phyloP scores from a whole-genome alignment of 2,113 vertebrate species.

The Taxidea taxus region DNA sequence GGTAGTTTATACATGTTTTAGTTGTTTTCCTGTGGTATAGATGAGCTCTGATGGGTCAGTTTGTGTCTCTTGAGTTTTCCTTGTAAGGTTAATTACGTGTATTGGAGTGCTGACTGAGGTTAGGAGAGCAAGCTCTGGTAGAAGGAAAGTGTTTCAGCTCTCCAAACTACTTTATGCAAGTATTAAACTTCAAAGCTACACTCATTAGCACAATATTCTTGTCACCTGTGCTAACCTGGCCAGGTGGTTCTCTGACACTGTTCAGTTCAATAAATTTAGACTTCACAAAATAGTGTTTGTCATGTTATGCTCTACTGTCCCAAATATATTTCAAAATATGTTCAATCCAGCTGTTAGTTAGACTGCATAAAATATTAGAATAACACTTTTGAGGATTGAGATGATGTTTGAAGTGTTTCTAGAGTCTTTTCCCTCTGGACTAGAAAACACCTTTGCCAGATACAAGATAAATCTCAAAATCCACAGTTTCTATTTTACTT shows the following conservation, averaged over 20 bases:
- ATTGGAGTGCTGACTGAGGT: background rate
- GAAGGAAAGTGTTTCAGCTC: background rate
- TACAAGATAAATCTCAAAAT: slow-evolving; percentile 35
- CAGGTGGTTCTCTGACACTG: slow-evolving; percentile 58
- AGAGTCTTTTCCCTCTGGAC: slow-evolving; percentile 12
- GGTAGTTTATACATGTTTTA: background rate
- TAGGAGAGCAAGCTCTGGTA: background rate
- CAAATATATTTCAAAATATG: slow-evolving; percentile 52
- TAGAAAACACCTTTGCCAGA: slow-evolving; percentile 27
- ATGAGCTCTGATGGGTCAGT: slow-evolving; percentile 15
- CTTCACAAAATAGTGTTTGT: slow-evolving; percentile 40
- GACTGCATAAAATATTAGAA: slow-evolving; percentile 46
- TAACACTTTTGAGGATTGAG: slow-evolving; percentile 24
- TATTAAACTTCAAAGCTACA: slow-evolving; percentile 31
- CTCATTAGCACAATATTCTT: slow-evolving; percentile 42
- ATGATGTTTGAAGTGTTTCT: slow-evolving; percentile 50
- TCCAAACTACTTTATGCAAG: background rate
- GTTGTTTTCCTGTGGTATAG: background rate
- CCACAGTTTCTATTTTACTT: slow-evolving; percentile 15
- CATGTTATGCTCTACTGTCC: slow-evolving; percentile 1
- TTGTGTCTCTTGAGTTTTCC: slow-evolving; percentile 17
- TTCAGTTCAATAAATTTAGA: slow-evolving; percentile 50
- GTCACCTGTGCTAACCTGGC: slow-evolving; percentile 54
- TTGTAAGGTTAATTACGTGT: slow-evolving; percentile 53
- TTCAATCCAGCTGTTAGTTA: slow-evolving; percentile 50